Evolutionary conservation across 2,113 vertebrate genomes (phyloP).

Genomic region (Apaloderma vittatum): DNA sequence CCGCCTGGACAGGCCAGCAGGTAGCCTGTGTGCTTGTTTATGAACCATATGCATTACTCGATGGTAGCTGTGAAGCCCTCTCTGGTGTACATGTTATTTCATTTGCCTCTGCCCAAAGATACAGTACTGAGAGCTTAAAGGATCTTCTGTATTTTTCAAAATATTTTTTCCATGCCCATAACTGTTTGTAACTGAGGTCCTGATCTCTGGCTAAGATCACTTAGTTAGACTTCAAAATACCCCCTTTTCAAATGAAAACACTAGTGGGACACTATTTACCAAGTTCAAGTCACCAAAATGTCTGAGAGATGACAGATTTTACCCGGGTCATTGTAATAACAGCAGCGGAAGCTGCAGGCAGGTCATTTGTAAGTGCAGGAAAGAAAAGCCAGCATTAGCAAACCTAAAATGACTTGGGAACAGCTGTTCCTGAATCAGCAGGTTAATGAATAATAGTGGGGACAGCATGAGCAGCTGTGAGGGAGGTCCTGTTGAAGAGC

Average conservation of each 20-base stretch:
- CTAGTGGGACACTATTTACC: not conserved
- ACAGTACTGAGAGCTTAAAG: not conserved
- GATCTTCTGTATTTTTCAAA: not conserved
- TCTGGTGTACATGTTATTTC: not conserved
- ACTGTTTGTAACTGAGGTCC: not conserved
- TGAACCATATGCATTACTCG: not conserved
- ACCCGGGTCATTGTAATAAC: not conserved
- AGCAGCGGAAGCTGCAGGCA: not conserved
- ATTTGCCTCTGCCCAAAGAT: not conserved
- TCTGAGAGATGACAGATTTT: not conserved
- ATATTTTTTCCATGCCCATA: not conserved
- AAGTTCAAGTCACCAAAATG: not conserved
- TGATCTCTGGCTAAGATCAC: not conserved
- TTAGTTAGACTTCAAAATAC: not conserved
- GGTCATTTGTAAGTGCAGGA: not conserved
- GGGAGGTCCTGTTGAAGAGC: not conserved
- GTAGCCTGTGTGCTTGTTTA: not conserved
- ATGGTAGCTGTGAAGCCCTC: not conserved
- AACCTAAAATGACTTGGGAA: not conserved
- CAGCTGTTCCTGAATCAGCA: conserved; percentile 28
- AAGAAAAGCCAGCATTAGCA: not conserved
- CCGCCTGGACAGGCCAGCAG: not conserved
- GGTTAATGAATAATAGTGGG: not conserved
- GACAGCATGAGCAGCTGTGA: not conserved
- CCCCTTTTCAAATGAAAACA: not conserved